These are phyloP conservation scores for Choloepus hoffmanni DNA, from an alignment of 2,113 vertebrate genomes.

Conservation along the genomic window DNA sequence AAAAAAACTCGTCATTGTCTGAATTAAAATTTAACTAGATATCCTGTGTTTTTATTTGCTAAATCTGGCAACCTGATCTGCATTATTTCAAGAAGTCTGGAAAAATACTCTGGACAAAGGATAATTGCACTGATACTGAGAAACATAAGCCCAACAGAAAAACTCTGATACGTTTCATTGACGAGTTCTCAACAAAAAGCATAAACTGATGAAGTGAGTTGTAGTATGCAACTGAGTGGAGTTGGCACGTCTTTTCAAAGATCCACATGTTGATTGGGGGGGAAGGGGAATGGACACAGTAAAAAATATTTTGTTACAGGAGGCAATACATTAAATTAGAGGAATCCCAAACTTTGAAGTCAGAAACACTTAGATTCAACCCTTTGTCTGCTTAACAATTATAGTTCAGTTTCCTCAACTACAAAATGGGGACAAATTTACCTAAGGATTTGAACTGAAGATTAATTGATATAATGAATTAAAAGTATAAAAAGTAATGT, in stretches of 20 bases:
- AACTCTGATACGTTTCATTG: neutral
- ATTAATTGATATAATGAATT: neutral
- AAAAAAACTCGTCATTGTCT: neutral
- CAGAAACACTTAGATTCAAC: neutral
- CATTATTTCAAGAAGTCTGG: neutral
- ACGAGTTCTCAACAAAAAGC: neutral
- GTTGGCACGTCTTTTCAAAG: neutral
- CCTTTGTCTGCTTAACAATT: neutral
- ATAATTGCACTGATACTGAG: neutral
- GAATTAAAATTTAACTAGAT: constrained; percentile 34
- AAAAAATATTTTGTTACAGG: neutral
- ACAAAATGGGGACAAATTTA: neutral
- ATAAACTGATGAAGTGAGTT: neutral
- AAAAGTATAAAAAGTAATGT: neutral
- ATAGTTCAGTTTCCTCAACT: neutral
- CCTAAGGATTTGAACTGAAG: neutral
- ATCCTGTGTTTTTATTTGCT: constrained; percentile 8
- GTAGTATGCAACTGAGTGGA: neutral
- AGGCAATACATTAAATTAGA: neutral
- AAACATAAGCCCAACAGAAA: neutral
- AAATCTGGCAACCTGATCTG: neutral
- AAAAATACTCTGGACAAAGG: neutral
- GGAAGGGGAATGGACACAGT: neutral
- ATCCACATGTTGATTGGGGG: neutral
- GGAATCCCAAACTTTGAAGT: neutral